Base-by-base conservation (phyloP, 1,140 invertebrate species). In the Sitodiplosis mosellana region DNA sequence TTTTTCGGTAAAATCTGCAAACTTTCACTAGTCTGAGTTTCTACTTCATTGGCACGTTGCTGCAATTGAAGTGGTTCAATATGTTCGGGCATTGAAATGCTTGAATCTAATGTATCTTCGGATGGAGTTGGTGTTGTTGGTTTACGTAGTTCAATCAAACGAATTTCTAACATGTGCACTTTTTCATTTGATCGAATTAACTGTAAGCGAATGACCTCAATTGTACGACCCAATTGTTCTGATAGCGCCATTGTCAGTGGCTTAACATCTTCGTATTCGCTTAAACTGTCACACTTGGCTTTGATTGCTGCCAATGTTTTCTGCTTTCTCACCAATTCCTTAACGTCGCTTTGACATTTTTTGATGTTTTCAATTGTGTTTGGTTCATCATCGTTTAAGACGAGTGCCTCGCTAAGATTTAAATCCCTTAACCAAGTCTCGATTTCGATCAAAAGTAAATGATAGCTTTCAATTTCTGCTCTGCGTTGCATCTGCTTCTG, bases 381-480 rank as follows among this genome's bases (percentile, higher is more conserved):
- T 37, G n/a, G 5, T 37, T 47, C 46, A 14, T 27, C 21, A 10
- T 36, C 17, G 5, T 22, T 27, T 33, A 27, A 15, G 6, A 10
- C n/a, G 10, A n/a, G 8, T 45, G n/a, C 12, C 22, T 61, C 49
- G 18, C 54, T 56, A 17, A 53, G 34, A 19, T 51, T 54, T 7
- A 65, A 57, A 50, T 62, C 57, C 46, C 63, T 57, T 15, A 81
- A 59, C 78, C 78, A 81, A 36, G 61, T 55, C 53, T 80, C 76
- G 0, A 79, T 69, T 55, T 80, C 74, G 33, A 67, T 69, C 34
- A 81, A 65, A 22, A 45, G 22, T 27, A 12, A 12, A 59, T 74
- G 73, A 52, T 82, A 81, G 36, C 68, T 53, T 18, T 67, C 55
- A 10, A 80, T 60, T 57, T 81, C 72, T 51, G 71, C 55, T 22